A percentile compares a stretch with the other conserved stretches of the same genome.
phyloP scores from a whole-genome alignment of 2,797 vertebrate species.

The Lagorchestes hirsutus region DNA sequence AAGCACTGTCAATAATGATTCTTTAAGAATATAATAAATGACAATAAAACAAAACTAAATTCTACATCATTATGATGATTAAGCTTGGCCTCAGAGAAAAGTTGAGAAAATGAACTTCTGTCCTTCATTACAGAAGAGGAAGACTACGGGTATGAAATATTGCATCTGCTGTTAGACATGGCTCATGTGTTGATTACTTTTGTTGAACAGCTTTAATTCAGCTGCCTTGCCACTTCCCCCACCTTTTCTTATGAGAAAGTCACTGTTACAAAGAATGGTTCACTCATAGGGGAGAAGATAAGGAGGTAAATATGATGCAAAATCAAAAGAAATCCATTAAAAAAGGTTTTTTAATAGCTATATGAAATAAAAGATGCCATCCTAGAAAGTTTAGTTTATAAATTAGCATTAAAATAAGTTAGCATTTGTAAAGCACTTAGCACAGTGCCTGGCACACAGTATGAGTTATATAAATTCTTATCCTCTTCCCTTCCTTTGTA shows the following conservation, averaged over 20 bases:
- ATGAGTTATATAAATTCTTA: neutral
- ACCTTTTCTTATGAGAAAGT: neutral
- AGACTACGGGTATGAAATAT: neutral
- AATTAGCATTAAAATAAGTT: slow-evolving; percentile 34
- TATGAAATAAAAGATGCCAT: neutral
- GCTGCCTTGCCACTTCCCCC: neutral
- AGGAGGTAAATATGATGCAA: neutral
- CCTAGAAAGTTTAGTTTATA: slow-evolving; percentile 42
- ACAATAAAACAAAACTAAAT: neutral
- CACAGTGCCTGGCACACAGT: neutral
- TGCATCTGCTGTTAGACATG: neutral
- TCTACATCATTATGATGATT: neutral
- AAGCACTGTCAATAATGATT: slow-evolving; percentile 42
- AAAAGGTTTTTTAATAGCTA: neutral
- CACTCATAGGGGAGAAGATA: neutral
- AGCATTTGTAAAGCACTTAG: slow-evolving; percentile 18
- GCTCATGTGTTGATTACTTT: neutral
- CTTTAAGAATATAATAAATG: neutral
- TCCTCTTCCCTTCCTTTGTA: neutral
- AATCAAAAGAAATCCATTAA: neutral
- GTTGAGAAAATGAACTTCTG: neutral
- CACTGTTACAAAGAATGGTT: neutral
- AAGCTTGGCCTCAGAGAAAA: neutral
- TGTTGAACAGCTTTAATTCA: neutral
- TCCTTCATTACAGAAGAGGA: neutral